These are phyloP conservation scores for Penaeus vannamei DNA, from an alignment of 1,140 invertebrate genomes.

Conservation along the genomic window DNA sequence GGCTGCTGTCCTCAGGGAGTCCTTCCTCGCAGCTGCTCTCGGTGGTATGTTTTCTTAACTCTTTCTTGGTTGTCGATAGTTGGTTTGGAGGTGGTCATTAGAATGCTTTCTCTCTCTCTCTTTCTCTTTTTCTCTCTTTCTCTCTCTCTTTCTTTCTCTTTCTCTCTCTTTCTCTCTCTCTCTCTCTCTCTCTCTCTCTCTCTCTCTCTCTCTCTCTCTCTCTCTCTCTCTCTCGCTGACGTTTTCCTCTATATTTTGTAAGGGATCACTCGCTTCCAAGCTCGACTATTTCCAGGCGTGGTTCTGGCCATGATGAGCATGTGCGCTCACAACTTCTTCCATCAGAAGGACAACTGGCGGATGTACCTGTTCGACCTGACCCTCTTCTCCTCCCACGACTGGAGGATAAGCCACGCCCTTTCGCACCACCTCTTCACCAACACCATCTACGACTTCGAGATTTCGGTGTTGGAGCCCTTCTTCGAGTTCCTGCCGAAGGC, in stretches of 20 bases:
- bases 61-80: too few relatives aligned
- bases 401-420: slow-evolving; percentile 83
- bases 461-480: slow-evolving; percentile 81
- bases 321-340: slow-evolving; percentile 86
- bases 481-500: slow-evolving; percentile 78
- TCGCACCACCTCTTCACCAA: slow-evolving; percentile 88
- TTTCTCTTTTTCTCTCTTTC: too few relatives aligned
- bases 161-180: too few relatives aligned
- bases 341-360: slow-evolving; percentile 84
- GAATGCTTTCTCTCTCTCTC: too few relatives aligned
- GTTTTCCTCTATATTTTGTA: not conserved
- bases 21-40: slow-evolving; percentile 37
- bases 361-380: slow-evolving; percentile 86
- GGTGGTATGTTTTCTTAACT: slow-evolving; percentile 19
- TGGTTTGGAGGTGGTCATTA: too few relatives aligned
- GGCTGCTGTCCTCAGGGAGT: slow-evolving; percentile 70
- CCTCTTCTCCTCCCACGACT: slow-evolving; percentile 79
- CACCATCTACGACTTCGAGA: slow-evolving; percentile 81
- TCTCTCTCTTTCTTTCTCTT: too few relatives aligned
- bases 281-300: slow-evolving; percentile 44
- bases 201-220: too few relatives aligned
- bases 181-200: too few relatives aligned
- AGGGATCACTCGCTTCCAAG: not conserved
- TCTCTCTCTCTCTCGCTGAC: too few relatives aligned
- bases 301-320: slow-evolving; percentile 68